Evolutionary conservation across 2,797 vertebrate species (phyloP).

Genomic region (Coregonus suidteri): DNA sequence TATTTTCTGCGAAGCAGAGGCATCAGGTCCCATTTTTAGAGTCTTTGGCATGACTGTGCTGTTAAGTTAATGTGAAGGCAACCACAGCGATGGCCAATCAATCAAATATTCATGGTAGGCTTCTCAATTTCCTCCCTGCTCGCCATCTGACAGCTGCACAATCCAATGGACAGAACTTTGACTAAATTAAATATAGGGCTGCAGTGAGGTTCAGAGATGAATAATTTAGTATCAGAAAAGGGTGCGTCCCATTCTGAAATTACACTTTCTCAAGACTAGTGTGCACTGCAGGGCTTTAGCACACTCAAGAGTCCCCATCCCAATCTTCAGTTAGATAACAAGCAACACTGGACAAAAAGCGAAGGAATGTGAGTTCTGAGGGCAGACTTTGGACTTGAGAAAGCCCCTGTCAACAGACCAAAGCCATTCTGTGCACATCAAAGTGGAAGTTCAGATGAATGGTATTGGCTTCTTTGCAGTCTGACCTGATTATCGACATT

Average conservation of each 20-base stretch:
- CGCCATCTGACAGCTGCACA: constrained; percentile 61
- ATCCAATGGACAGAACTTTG: constrained; percentile 41
- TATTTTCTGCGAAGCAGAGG: neutral
- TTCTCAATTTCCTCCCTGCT: constrained; percentile 64
- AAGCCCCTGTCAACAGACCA: constrained; percentile 19
- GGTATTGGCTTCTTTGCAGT: constrained; percentile 6
- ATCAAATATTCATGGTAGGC: constrained; percentile 74
- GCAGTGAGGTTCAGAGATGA: constrained; percentile 35
- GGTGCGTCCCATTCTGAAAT: constrained; percentile 15
- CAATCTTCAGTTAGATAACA: constrained; percentile 9
- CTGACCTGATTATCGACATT: neutral
- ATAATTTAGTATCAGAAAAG: constrained; percentile 53
- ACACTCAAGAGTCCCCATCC: neutral
- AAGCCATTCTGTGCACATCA: constrained; percentile 20
- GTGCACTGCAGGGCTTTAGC: neutral
- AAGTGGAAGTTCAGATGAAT: constrained; percentile 2
- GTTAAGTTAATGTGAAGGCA: constrained; percentile 22
- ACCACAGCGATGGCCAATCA: constrained; percentile 35
- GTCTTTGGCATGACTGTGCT: neutral
- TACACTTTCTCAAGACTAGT: constrained; percentile 16
- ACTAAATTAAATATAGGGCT: constrained; percentile 54
- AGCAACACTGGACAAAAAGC: constrained; percentile 24
- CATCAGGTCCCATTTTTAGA: neutral
- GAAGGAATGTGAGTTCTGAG: constrained; percentile 20
- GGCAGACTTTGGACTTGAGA: constrained; percentile 46